Conservation (phyloP, 2,888 invertebrate genomes). For the Aromia moschata region DNA sequence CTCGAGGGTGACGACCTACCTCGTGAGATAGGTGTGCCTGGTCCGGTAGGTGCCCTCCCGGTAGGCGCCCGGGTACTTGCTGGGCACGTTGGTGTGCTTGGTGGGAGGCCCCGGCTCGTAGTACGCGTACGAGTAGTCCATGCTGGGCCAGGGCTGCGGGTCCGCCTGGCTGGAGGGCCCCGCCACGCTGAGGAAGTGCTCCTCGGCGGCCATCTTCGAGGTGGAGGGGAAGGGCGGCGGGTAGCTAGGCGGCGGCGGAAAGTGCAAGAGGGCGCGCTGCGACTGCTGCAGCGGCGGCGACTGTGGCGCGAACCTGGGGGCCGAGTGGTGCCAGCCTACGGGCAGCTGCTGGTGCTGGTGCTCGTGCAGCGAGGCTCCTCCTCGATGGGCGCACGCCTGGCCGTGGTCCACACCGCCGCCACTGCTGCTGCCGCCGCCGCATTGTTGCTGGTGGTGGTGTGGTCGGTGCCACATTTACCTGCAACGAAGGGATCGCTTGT, state of each 20-base stretch:
- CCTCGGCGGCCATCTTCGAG: slow-evolving; percentile 57
- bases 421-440: slow-evolving; percentile 52
- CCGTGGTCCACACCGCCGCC: slow-evolving; percentile 51
- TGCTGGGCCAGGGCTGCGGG: slow-evolving; percentile 53
- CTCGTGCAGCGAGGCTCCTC: slow-evolving; percentile 32
- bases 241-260: slow-evolving; percentile 79
- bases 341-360: no score
- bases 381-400: slow-evolving; percentile 32
- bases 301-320: slow-evolving; percentile 35
- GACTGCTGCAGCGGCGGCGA: slow-evolving; percentile 45
- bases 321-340: slow-evolving; percentile 30
- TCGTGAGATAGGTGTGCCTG: slow-evolving; percentile 58
- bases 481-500: slow-evolving; percentile 32
- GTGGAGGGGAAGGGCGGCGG: slow-evolving; percentile 72
- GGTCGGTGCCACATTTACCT: slow-evolving; percentile 60
- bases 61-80: slow-evolving; percentile 53
- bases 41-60: slow-evolving; percentile 58
- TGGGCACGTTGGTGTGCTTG: slow-evolving; percentile 72
- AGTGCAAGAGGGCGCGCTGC: slow-evolving; percentile 70
- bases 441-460: slow-evolving; percentile 52
- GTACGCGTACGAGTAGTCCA: slow-evolving; percentile 84
- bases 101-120: slow-evolving; percentile 76
- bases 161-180: slow-evolving; percentile 55
- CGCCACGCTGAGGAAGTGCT: slow-evolving; percentile 51
- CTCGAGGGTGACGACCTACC: no score